Percentiles rank a stretch among this genome's conserved stretches.
Evolutionary conservation across 2,888 invertebrate genomes (phyloP).

Genomic region (Microplitis deprimator): DNA sequence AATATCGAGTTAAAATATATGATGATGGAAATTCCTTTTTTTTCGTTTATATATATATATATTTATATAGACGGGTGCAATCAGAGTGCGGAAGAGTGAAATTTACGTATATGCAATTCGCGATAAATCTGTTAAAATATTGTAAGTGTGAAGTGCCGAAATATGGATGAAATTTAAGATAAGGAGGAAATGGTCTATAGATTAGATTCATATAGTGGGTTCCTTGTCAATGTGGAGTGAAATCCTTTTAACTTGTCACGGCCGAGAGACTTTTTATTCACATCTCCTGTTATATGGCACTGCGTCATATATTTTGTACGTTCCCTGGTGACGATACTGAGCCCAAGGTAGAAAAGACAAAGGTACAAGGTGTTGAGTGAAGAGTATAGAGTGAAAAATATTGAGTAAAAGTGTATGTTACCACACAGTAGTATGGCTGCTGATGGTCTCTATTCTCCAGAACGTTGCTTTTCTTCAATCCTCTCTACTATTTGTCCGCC

Average conservation of each 20-base stretch:
- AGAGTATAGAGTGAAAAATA: no score
- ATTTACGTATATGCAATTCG: not conserved
- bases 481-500: not conserved
- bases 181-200: constrained; percentile 9
- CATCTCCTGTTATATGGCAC: constrained; percentile 13
- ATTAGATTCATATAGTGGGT: not conserved
- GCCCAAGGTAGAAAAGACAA: no score
- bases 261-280: constrained; percentile 40
- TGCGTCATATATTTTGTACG: not conserved
- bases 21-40: constrained; percentile 6
- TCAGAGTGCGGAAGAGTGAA: not conserved
- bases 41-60: not conserved
- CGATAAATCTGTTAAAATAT: not conserved
- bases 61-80: not conserved
- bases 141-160: not conserved
- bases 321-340: constrained; percentile 7
- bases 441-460: constrained; percentile 13
- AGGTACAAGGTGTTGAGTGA: no score
- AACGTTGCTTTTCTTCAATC: constrained; percentile 19
- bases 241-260: constrained; percentile 47
- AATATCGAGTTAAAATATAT: constrained; percentile 8
- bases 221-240: constrained; percentile 22
- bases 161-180: constrained; percentile 21
- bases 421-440: not conserved
- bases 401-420: not conserved